Evolutionary conservation across 1,140 invertebrate genomes (phyloP), one percentile per base, ranked within the genome.

Genomic region (Ceratitis capitata): DNA sequence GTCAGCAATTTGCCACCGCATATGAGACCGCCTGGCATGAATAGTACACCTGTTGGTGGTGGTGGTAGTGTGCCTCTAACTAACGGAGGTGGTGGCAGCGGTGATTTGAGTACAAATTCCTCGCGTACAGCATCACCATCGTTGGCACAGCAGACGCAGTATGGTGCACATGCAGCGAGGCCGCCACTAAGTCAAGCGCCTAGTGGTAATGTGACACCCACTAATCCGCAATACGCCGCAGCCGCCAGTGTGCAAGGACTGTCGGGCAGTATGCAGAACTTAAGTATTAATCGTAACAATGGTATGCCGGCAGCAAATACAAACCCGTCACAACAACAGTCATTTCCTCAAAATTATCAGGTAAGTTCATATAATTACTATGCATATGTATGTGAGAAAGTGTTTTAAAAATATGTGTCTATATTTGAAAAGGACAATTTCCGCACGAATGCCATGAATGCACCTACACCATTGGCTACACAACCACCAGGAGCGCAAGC

Each of bases 61-160:
- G 89, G 39, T 12, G 47, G 85, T 10, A 39, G 85, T 42, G 89
- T 88, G 84, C 39, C 58, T 35, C 39, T 84, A 14, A 35, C 83
- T 14, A 86, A 84, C 78, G 85, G 85, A 35, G 84, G 84, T 42
- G 88, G 88, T 69, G 88, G 86, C 84, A 89, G 88, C 85, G 88
- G 88, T 3, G 83, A 86, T 39, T 35, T 85, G 3, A 91, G 90
- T 83, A 86, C 86, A 39, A 89, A 89, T 23, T 91, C 90, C 23
- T 91, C 90, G 19, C 88, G 90, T 32, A 91, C 90, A 26, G 88
- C 89, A 9, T 90, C 90, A 23, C 89, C 90, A 7, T 87, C 89
- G 7, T 45, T 88, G n/a, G 42, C 35, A 19, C 82, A 83, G 19
- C 74, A 83, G 16, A 26, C 61, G 35, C 86, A 86, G 23, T 49